A percentile compares a stretch with the other conserved stretches of the same genome.
Evolutionary conservation across 2,888 invertebrate genomes (phyloP).

Genomic region (Proisotoma minuta): DNA sequence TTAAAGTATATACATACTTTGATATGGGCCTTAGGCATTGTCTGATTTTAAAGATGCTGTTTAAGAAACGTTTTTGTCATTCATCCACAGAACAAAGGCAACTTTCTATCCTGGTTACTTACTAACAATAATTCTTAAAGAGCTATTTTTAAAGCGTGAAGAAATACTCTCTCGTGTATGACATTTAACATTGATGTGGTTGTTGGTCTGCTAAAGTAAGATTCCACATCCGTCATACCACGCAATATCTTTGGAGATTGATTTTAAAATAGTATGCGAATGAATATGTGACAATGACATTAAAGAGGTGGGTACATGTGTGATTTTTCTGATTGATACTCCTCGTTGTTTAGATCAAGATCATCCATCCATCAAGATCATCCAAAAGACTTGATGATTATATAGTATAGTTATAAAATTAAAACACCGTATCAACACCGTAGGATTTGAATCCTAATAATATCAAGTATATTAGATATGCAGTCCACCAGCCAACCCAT

Average conservation of each 20-base stretch:
- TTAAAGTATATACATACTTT: not conserved
- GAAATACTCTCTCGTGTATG: not conserved
- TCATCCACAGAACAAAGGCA: not conserved
- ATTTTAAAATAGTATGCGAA: not conserved
- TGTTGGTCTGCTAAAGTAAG: not conserved
- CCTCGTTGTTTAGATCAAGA: not conserved
- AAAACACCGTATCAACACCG: not conserved
- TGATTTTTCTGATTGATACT: slow-evolving; percentile 3
- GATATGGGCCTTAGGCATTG: not conserved
- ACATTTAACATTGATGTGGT: not conserved
- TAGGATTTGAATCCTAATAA: no score
- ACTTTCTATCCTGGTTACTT: slow-evolving; percentile 11
- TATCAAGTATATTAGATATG: not conserved
- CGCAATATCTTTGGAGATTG: no score
- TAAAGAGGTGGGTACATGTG: slow-evolving; percentile 6
- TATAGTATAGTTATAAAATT: not conserved
- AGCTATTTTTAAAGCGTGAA: slow-evolving; percentile 14
- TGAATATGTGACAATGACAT: slow-evolving; percentile 13
- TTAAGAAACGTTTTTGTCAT: slow-evolving; percentile 8
- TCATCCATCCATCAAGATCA: not conserved
- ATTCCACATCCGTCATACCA: no score
- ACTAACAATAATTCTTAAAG: not conserved
- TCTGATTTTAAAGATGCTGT: slow-evolving; percentile 8
- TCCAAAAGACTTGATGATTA: not conserved
- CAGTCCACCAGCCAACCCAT: not conserved